These are phyloP conservation scores for Prosapia bicincta DNA, from an alignment of 2,888 invertebrate species.

Conservation along the genomic window DNA sequence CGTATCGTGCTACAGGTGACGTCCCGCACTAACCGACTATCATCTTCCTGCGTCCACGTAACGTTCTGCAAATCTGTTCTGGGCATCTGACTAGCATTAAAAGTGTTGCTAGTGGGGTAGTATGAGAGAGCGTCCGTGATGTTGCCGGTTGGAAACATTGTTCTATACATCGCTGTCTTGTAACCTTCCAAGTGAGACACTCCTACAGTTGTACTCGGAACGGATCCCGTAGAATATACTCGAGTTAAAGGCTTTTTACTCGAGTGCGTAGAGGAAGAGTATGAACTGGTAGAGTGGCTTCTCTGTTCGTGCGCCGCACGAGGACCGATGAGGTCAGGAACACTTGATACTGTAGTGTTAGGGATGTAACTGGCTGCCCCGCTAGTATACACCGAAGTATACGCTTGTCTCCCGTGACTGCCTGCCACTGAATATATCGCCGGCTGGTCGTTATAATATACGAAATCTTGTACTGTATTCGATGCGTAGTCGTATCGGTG, in stretches of 20 bases:
- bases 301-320: constrained; percentile 49
- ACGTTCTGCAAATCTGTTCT: background rate
- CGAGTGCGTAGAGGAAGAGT: constrained; percentile 17
- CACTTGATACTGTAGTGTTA: constrained; percentile 53
- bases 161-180: constrained; percentile 60
- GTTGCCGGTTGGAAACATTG: constrained; percentile 64
- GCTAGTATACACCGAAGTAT: constrained; percentile 71
- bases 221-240: constrained; percentile 46
- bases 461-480: constrained; percentile 44
- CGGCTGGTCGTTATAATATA: constrained; percentile 54
- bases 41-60: constrained; percentile 14
- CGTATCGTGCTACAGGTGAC: constrained; percentile 21
- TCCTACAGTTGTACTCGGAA: constrained; percentile 50
- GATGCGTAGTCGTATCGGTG: constrained; percentile 42
- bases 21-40: constrained; percentile 17
- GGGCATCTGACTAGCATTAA: background rate
- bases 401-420: constrained; percentile 63
- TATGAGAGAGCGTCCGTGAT: constrained; percentile 78
- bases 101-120: constrained; percentile 65
- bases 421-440: constrained; percentile 75
- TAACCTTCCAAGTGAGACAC: constrained; percentile 61
- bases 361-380: constrained; percentile 58
- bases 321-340: constrained; percentile 66
- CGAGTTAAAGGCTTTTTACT: constrained; percentile 53
- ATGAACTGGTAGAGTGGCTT: constrained; percentile 37